A percentile compares a stretch with the other conserved stretches of the same genome.
These are phyloP conservation scores for Mallotus villosus DNA, from an alignment of 2,797 vertebrate genomes.

Conservation along the genomic window DNA sequence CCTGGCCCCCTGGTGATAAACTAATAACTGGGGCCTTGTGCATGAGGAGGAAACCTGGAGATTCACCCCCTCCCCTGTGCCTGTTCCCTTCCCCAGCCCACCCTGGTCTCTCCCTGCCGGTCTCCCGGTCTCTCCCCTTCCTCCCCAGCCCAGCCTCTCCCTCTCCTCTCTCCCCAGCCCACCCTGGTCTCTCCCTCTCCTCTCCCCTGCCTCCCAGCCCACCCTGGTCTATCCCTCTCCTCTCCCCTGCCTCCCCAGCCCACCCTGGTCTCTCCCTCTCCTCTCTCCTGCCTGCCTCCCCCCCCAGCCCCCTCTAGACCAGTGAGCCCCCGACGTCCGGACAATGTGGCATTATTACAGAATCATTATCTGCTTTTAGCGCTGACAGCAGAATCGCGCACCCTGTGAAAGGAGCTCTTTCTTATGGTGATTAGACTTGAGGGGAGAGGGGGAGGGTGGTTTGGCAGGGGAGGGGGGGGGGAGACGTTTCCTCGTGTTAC, in stretches of 20 bases:
- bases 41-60: too few relatives aligned
- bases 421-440: conserved; percentile 85
- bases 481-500: conserved; percentile 87
- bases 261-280: background rate
- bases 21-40: conserved; percentile 26
- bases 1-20: conserved; percentile 8
- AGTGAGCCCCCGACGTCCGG: conserved; percentile 75
- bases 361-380: conserved; percentile 91
- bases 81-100: background rate
- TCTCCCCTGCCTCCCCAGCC: too few relatives aligned
- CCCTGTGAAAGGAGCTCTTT: conserved; percentile 86
- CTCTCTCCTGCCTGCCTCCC: background rate
- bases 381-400: conserved; percentile 85
- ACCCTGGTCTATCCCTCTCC: background rate
- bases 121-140: background rate
- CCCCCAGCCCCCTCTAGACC: background rate
- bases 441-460: background rate
- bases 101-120: background rate
- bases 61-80: too few relatives aligned
- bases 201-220: too few relatives aligned
- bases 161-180: too few relatives aligned
- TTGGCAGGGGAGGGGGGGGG: conserved; percentile 10
- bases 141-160: background rate
- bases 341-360: conserved; percentile 89
- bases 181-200: too few relatives aligned